Conservation (phyloP, 2,797 vertebrate species). For the Prunella strophiata region DNA sequence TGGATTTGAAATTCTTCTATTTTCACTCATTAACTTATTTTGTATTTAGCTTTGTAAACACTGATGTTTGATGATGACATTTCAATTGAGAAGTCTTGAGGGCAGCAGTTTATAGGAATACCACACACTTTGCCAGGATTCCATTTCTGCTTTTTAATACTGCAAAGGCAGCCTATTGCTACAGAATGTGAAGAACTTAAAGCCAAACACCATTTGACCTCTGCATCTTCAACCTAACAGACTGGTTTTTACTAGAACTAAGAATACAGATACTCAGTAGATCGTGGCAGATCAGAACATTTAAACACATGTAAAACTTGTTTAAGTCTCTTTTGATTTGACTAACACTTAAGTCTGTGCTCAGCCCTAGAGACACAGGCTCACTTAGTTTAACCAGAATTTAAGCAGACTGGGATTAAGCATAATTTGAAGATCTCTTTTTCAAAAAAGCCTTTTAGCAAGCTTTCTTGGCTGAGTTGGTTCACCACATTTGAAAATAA, state of each 20-base stretch:
- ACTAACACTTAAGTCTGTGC: background rate
- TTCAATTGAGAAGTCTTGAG: background rate
- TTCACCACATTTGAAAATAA: background rate
- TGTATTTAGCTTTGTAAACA: background rate
- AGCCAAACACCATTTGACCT: background rate
- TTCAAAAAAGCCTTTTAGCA: background rate
- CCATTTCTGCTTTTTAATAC: conserved; percentile 1
- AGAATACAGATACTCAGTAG: background rate
- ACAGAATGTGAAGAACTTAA: background rate
- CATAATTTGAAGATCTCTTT: background rate
- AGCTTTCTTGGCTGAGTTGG: background rate
- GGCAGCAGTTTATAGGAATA: background rate
- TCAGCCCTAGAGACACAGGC: background rate
- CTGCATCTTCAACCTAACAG: background rate
- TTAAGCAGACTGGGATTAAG: background rate
- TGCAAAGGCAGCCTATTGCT: background rate
- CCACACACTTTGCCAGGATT: background rate
- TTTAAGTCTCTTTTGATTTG: background rate
- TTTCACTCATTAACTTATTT: conserved; percentile 4
- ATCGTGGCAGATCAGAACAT: background rate
- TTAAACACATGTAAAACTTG: background rate
- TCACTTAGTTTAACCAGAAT: background rate
- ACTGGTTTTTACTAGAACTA: background rate
- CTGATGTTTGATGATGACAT: background rate
- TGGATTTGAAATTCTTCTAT: background rate